A percentile compares a stretch with the other conserved stretches of the same genome.
phyloP scores from a whole-genome alignment of 2,888 invertebrate species.

The Lithophane socia region DNA sequence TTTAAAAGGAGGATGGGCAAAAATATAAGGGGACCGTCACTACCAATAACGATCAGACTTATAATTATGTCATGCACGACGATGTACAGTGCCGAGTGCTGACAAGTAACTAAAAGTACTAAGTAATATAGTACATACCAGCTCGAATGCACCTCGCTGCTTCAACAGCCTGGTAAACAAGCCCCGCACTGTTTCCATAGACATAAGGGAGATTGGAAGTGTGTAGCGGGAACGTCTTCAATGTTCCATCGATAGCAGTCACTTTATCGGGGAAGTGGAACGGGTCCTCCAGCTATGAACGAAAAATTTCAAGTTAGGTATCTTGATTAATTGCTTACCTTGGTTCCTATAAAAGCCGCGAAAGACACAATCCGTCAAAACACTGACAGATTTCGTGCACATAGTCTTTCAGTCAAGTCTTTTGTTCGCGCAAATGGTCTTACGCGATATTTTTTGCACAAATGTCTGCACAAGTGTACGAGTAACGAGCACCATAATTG shows the following conservation, averaged over 20 bases:
- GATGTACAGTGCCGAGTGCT: not conserved
- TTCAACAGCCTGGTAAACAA: conserved; percentile 94
- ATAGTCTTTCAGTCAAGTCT: not conserved
- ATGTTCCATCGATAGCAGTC: conserved; percentile 89
- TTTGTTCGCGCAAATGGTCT: not conserved
- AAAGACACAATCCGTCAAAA: not conserved
- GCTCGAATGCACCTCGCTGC: conserved; percentile 92
- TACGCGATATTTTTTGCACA: not conserved
- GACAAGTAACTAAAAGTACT: not conserved
- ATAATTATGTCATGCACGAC: not conserved
- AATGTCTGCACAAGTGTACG: not conserved
- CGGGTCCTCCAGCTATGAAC: conserved; percentile 75
- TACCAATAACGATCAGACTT: not conserved
- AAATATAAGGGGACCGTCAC: not conserved
- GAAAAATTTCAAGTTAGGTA: not conserved
- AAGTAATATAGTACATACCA: conserved; percentile 71
- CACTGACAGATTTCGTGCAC: not conserved
- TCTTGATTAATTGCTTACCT: not conserved
- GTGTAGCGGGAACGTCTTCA: conserved; percentile 91
- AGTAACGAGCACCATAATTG: not conserved
- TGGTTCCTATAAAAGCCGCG: not conserved
- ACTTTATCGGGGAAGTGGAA: conserved; percentile 93
- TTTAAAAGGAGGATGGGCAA: not conserved
- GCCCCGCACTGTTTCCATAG: conserved; percentile 92
- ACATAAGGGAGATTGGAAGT: conserved; percentile 88